phyloP scores from a whole-genome alignment of 2,113 vertebrate species.

The Siniperca knerii region DNA sequence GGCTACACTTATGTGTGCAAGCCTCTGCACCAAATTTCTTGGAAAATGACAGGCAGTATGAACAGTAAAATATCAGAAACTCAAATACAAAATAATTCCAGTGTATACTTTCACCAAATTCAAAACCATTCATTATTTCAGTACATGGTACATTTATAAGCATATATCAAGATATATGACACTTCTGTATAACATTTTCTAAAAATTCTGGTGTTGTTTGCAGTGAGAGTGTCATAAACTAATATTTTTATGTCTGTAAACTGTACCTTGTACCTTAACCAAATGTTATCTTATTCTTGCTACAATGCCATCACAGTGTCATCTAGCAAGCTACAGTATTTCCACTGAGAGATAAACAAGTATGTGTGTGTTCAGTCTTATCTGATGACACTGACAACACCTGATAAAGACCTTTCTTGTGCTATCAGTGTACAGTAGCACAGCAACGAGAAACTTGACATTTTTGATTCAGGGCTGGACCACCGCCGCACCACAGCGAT shows the following conservation, averaged over 20 bases:
- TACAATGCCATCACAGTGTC: background rate
- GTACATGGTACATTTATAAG: no score
- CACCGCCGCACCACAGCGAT: background rate
- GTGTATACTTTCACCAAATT: background rate
- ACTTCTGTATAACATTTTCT: no score
- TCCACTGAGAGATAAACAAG: slow-evolving; percentile 1
- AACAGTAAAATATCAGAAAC: no score
- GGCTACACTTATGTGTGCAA: background rate
- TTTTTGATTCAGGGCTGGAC: background rate
- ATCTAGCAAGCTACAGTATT: background rate
- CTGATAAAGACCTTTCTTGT: background rate
- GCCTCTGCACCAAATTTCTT: background rate
- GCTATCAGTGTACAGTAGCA: background rate
- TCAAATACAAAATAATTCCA: background rate
- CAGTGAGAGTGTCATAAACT: background rate
- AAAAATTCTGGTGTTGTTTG: background rate
- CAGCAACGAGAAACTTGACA: background rate
- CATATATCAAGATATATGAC: no score
- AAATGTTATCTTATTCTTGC: background rate
- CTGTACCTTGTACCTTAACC: background rate
- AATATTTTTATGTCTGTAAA: background rate
- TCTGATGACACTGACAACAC: background rate
- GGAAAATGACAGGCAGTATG: background rate
- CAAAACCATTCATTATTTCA: background rate
- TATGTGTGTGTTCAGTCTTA: background rate